phyloP scores from a whole-genome alignment of 1,140 invertebrate species.

The Drosophila sechellia region DNA sequence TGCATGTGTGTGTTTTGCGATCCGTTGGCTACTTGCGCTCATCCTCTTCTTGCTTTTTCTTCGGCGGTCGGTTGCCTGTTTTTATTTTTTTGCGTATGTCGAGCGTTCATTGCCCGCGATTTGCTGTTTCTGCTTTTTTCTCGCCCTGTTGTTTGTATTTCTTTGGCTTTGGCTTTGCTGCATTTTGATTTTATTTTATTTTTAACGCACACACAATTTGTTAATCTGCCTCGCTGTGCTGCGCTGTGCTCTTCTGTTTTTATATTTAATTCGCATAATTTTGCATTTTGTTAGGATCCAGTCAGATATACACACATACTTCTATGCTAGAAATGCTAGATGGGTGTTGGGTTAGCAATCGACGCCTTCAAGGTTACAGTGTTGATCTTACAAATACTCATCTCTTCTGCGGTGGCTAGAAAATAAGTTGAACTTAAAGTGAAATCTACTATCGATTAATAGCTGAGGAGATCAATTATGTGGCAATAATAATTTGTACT shows the following conservation, averaged over 20 bases:
- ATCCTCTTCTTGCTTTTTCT: slow-evolving; percentile 21
- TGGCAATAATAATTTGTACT: too few relatives aligned
- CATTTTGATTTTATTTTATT: slow-evolving; percentile 68
- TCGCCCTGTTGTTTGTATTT: slow-evolving; percentile 4
- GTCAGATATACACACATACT: background rate
- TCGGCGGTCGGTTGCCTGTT: slow-evolving; percentile 26
- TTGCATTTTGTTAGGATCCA: slow-evolving; percentile 28
- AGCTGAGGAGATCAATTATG: too few relatives aligned
- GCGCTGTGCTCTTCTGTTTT: slow-evolving; percentile 14
- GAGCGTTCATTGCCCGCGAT: slow-evolving; percentile 78
- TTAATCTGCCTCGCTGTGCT: slow-evolving; percentile 51
- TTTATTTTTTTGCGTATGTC: slow-evolving; percentile 70
- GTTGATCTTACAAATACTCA: slow-evolving; percentile 43
- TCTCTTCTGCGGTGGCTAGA: background rate
- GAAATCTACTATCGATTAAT: background rate
- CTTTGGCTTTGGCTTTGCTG: slow-evolving; percentile 33
- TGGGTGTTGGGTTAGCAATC: slow-evolving; percentile 11
- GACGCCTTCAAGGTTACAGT: slow-evolving; percentile 55
- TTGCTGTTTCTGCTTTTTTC: slow-evolving; percentile 46
- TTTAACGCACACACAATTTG: slow-evolving; percentile 68
- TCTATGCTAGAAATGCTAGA: background rate
- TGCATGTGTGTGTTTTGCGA: slow-evolving; percentile 51
- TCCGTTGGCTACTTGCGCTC: slow-evolving; percentile 57
- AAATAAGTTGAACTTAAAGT: too few relatives aligned
- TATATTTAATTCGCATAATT: slow-evolving; percentile 51